Conservation (phyloP, 2,888 invertebrate genomes). For the Anagyrus pseudococci region DNA sequence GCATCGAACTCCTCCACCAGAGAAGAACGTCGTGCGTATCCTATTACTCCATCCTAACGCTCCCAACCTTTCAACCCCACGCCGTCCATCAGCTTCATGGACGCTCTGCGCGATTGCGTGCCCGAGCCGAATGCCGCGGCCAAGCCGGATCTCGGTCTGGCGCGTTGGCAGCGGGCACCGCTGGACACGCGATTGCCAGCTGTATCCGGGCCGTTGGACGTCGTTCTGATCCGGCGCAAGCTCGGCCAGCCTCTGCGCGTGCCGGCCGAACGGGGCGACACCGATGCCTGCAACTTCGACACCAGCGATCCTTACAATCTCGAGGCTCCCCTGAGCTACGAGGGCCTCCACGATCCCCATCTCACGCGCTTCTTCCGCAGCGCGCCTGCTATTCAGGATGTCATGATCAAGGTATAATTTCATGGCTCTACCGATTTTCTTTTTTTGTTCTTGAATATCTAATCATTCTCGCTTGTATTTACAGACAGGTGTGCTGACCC, state of each 20-base stretch:
- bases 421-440: not conserved
- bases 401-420: slow-evolving; percentile 18
- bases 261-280: not conserved
- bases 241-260: slow-evolving; percentile 44
- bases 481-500: slow-evolving; percentile 52
- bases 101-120: not conserved
- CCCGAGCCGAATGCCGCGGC: not conserved
- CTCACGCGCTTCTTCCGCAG: slow-evolving; percentile 46
- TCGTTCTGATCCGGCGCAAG: slow-evolving; percentile 58
- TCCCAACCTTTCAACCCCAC: not conserved
- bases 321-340: slow-evolving; percentile 50
- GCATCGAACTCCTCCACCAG: no score
- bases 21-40: no score
- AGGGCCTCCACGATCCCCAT: slow-evolving; percentile 56
- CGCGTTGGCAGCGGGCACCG: slow-evolving; percentile 60
- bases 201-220: slow-evolving; percentile 58
- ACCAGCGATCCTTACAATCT: slow-evolving; percentile 53
- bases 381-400: slow-evolving; percentile 22
- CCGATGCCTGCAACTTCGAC: slow-evolving; percentile 40
- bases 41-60: no score
- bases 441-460: not conserved
- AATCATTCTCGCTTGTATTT: slow-evolving; percentile 15
- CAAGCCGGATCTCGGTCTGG: slow-evolving; percentile 56
- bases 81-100: slow-evolving; percentile 6
- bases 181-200: slow-evolving; percentile 62